phyloP scores from a whole-genome alignment of 2,888 invertebrate species.

The Lithophane ornitopus region DNA sequence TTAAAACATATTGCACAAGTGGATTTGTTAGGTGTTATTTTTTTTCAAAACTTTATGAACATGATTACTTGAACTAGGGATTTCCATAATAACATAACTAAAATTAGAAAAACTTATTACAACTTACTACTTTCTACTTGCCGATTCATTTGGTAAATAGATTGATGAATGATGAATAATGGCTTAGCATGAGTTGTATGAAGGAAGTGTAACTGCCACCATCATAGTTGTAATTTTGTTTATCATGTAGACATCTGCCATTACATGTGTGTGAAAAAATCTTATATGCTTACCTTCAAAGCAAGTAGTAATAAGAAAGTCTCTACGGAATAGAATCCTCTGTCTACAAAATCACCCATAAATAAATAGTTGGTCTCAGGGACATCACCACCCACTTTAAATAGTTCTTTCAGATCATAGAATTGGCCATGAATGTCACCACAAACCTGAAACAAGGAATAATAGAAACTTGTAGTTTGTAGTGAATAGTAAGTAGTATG shows the following conservation, averaged over 20 bases:
- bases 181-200: neutral
- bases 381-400: slow-evolving; percentile 99
- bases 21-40: neutral
- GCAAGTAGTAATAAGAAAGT: slow-evolving; percentile 99
- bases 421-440: slow-evolving; percentile 99
- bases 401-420: slow-evolving; percentile 99
- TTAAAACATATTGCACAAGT: neutral
- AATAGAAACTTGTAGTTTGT: neutral
- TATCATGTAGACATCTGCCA: neutral
- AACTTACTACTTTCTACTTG: neutral
- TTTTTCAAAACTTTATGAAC: neutral
- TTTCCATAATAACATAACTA: neutral
- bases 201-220: neutral
- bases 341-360: slow-evolving; percentile 99
- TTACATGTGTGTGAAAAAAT: neutral
- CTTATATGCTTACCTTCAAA: slow-evolving; percentile 94
- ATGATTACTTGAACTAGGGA: neutral
- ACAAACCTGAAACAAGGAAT: slow-evolving; percentile 95
- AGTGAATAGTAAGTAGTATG: neutral
- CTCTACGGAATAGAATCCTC: slow-evolving; percentile 99
- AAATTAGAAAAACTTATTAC: neutral
- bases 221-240: neutral
- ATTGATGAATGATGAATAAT: neutral
- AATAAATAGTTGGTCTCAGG: slow-evolving; percentile 99
- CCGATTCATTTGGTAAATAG: neutral